These are phyloP conservation scores for Pampus argenteus DNA, from an alignment of 2,797 vertebrate species.

Conservation along the genomic window DNA sequence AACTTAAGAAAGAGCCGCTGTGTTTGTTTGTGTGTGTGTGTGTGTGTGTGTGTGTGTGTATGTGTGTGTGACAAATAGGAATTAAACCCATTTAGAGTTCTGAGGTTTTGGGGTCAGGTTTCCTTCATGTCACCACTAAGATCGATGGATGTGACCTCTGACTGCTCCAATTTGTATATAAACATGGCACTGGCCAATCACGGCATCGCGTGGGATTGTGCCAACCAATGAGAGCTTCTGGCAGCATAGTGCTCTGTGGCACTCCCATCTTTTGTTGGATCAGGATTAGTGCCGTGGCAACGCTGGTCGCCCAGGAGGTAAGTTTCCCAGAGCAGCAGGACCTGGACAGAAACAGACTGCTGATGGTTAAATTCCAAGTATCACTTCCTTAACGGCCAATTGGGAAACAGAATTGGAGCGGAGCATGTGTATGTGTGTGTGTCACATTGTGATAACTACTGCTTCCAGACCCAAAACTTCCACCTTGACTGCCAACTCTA, in stretches of 20 bases:
- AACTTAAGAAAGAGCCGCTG: conserved; percentile 56
- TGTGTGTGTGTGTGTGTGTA: conserved; percentile 27
- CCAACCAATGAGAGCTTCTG: conserved; percentile 73
- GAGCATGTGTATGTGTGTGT: conserved; percentile 49
- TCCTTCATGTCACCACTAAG: conserved; percentile 80
- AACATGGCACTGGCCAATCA: conserved; percentile 78
- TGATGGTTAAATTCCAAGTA: conserved; percentile 57
- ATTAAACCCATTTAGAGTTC: conserved; percentile 74
- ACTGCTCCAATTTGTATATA: conserved; percentile 81
- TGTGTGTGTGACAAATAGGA: conserved; percentile 65
- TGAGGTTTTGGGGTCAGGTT: conserved; percentile 75
- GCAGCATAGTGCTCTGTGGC: conserved; percentile 74
- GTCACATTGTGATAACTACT: conserved; percentile 21
- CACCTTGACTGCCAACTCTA: conserved; percentile 68
- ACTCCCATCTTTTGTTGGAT: conserved; percentile 82
- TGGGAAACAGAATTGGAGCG: conserved; percentile 57
- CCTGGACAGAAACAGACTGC: conserved; percentile 68
- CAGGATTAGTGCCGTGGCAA: conserved; percentile 86
- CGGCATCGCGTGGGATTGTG: conserved; percentile 66
- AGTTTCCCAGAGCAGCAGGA: conserved; percentile 79
- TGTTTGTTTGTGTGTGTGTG: conserved; percentile 52
- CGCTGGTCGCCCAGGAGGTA: conserved; percentile 78
- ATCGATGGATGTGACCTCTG: conserved; percentile 84
- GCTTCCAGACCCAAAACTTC: conserved; percentile 70
- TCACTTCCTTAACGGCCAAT: conserved; percentile 70